Evolutionary conservation across 1,140 invertebrate genomes (phyloP).

Genomic region (Manduca sexta): DNA sequence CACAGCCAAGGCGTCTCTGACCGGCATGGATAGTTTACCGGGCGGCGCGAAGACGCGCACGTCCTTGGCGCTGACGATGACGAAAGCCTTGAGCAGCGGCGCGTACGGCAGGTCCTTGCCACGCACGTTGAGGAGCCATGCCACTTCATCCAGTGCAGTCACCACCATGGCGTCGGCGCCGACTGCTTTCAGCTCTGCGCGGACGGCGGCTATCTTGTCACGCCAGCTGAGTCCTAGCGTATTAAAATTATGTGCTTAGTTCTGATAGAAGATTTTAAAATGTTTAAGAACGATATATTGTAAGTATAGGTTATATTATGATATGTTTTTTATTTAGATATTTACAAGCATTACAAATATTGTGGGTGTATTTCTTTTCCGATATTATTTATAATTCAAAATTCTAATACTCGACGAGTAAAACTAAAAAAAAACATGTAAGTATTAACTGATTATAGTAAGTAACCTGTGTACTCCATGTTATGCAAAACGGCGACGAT

Average conservation of each 20-base stretch:
- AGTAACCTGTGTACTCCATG: constrained; percentile 36
- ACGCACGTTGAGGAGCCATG: constrained; percentile 96
- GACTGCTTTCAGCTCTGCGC: constrained; percentile 77
- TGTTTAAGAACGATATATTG: no score
- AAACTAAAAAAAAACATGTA: no score
- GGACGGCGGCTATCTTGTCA: constrained; percentile 80
- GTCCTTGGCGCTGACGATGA: constrained; percentile 78
- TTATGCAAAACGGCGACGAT: constrained; percentile 59
- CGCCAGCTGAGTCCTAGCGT: constrained; percentile 78
- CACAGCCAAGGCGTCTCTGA: constrained; percentile 72
- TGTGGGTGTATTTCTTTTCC: no score
- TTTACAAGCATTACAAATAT: no score
- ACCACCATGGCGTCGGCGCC: constrained; percentile 86
- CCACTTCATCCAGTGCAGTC: constrained; percentile 93
- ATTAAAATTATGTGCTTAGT: no score
- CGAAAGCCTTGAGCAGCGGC: constrained; percentile 87
- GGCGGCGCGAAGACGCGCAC: constrained; percentile 78
- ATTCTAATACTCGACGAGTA: no score
- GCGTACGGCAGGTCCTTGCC: constrained; percentile 92
- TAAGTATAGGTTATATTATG: no score
- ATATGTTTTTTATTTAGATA: no score
- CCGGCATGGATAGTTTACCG: constrained; percentile 74
- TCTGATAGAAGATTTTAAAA: no score
- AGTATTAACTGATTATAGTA: no score
- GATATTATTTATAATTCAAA: no score